phyloP scores from a whole-genome alignment of 2,888 invertebrate genomes.

The Stenotaenia linearis region DNA sequence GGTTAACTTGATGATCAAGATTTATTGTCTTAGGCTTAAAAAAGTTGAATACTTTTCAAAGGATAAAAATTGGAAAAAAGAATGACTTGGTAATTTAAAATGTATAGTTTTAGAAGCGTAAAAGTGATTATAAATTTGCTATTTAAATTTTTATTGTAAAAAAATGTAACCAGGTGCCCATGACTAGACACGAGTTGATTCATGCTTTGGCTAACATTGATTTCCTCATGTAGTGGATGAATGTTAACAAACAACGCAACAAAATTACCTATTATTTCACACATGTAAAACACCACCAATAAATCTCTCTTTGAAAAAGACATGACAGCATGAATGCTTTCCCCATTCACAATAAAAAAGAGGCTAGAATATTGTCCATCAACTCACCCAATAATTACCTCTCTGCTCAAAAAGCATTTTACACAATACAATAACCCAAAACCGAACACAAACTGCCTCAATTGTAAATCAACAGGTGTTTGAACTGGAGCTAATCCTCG shows the following conservation, averaged over 20 bases:
- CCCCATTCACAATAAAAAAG: background rate
- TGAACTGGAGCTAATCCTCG: slow-evolving; percentile 4
- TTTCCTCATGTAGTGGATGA: background rate
- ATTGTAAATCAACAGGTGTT: slow-evolving; percentile 4
- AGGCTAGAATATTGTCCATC: background rate
- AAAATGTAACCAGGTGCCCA: background rate
- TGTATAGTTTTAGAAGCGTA: too few species aligned
- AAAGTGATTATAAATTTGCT: background rate
- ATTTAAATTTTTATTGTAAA: background rate
- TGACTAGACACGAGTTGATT: background rate
- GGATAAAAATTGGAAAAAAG: background rate
- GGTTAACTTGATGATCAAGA: background rate
- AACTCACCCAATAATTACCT: background rate
- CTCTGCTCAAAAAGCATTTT: background rate
- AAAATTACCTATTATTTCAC: slow-evolving; percentile 12
- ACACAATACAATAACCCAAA: background rate
- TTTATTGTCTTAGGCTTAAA: background rate
- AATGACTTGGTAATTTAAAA: background rate
- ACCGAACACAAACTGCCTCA: background rate
- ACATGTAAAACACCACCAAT: slow-evolving; percentile 17
- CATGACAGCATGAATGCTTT: slow-evolving; percentile 8
- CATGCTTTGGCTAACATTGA: background rate
- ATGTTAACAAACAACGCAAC: background rate
- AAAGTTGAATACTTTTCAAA: background rate
- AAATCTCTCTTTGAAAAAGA: slow-evolving; percentile 2